phyloP scores from a whole-genome alignment of 2,888 invertebrate species.

The Scrobipalpa atriplicella region DNA sequence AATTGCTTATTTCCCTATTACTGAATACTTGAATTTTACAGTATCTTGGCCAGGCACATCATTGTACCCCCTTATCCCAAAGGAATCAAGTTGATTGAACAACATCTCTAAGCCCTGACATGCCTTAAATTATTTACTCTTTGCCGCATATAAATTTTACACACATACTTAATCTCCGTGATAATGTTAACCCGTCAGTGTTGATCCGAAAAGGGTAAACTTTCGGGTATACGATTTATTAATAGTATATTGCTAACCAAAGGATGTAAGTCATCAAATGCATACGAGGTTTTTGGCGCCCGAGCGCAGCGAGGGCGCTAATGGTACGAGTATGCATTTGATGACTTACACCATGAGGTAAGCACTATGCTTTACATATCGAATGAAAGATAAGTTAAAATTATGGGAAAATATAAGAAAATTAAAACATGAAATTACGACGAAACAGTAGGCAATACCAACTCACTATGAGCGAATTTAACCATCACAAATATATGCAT shows the following conservation, averaged over 20 bases:
- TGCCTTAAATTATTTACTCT: not conserved
- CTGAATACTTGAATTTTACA: not conserved
- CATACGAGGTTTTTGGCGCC: too few relatives aligned
- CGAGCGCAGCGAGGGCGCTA: too few relatives aligned
- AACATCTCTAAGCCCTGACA: not conserved
- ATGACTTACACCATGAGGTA: too few relatives aligned
- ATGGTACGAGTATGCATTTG: too few relatives aligned
- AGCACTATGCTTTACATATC: too few relatives aligned
- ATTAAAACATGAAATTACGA: too few relatives aligned
- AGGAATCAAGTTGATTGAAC: slow-evolving; percentile 2
- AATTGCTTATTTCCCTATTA: slow-evolving; percentile 22
- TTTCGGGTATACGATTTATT: slow-evolving; percentile 11
- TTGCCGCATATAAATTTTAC: slow-evolving; percentile 10
- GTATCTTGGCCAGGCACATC: not conserved
- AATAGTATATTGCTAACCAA: not conserved
- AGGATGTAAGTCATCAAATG: too few relatives aligned
- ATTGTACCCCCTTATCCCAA: not conserved
- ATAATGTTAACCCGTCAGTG: not conserved
- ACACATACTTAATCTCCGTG: slow-evolving; percentile 13
- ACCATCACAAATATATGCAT: too few relatives aligned
- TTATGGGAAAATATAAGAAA: too few relatives aligned
- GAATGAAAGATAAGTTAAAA: too few relatives aligned
- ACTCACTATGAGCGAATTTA: too few relatives aligned
- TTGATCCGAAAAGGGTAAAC: slow-evolving; percentile 6
- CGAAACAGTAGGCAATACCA: not conserved